phyloP scores from a whole-genome alignment of 2,888 invertebrate species.

The Stomorhina lunata region DNA sequence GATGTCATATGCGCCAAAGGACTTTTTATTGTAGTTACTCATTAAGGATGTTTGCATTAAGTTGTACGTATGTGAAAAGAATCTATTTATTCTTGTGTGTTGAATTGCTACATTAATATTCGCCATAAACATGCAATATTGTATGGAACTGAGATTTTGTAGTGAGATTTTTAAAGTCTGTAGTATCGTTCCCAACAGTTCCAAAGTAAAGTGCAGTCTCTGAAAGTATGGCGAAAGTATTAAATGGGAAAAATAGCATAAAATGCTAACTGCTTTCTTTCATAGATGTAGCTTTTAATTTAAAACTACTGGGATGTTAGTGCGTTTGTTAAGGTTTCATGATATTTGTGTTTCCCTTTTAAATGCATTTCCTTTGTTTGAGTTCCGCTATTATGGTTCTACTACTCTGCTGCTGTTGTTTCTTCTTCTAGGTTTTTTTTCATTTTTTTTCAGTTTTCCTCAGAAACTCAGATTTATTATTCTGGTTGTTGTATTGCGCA shows the following conservation, averaged over 20 bases:
- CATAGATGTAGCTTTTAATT: too few relatives aligned
- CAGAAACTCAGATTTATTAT: not conserved
- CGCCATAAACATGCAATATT: not conserved
- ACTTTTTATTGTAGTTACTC: not conserved
- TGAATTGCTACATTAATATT: not conserved
- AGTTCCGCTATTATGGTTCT: not conserved
- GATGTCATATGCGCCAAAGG: not conserved
- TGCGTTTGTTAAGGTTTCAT: constrained; percentile 2
- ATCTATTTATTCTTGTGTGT: not conserved
- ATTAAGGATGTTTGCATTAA: not conserved
- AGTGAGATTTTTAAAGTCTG: too few relatives aligned
- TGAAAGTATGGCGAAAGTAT: too few relatives aligned
- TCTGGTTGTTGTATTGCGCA: not conserved
- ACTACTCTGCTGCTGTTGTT: not conserved
- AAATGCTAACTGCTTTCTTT: too few relatives aligned
- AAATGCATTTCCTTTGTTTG: constrained; percentile 48
- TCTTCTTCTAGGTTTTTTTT: not conserved
- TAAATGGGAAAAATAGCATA: too few relatives aligned
- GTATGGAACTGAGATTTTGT: not conserved
- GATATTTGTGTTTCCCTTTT: constrained; percentile 28
- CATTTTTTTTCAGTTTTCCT: not conserved
- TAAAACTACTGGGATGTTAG: not conserved
- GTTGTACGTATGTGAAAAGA: not conserved
- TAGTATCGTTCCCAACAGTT: too few relatives aligned
- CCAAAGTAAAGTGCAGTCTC: too few relatives aligned